phyloP scores from a whole-genome alignment of 1,140 invertebrate species.

The Rhynchophorus ferrugineus region DNA sequence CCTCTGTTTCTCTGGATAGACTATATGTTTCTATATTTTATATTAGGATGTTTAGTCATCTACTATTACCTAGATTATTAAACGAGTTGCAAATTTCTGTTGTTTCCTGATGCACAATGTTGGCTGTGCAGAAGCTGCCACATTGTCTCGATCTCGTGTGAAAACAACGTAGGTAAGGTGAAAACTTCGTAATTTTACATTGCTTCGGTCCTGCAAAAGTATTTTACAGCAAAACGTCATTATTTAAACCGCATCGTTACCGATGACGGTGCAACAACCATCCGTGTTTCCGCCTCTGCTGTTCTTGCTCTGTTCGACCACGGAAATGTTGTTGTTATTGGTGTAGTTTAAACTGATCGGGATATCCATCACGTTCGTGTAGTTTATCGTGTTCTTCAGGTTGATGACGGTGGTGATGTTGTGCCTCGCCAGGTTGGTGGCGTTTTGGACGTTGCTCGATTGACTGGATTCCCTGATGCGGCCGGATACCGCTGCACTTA shows the following conservation, averaged over 20 bases:
- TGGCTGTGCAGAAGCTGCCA: conserved; percentile 29
- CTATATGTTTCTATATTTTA: too few species aligned
- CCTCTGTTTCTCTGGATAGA: too few species aligned
- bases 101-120: conserved; percentile 33
- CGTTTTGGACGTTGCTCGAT: conserved; percentile 12
- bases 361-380: conserved; percentile 35
- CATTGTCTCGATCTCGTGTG: conserved; percentile 33
- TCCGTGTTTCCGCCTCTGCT: not conserved
- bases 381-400: conserved; percentile 36
- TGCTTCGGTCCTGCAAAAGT: conserved; percentile 35
- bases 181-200: conserved; percentile 25
- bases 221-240: too few species aligned
- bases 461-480: not conserved
- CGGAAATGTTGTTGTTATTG: conserved; percentile 35
- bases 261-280: conserved; percentile 22
- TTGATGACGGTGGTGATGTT: conserved; percentile 38
- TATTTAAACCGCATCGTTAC: too few species aligned
- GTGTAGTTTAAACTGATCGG: conserved; percentile 35
- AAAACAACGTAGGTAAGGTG: conserved; percentile 32
- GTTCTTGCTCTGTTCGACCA: conserved; percentile 2
- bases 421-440: conserved; percentile 17
- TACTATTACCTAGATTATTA: too few species aligned
- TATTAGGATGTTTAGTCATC: too few species aligned
- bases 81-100: conserved; percentile 32
- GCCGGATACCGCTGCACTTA: not conserved